phyloP scores from a whole-genome alignment of 2,888 invertebrate genomes.

The Siphlonurus alternatus region DNA sequence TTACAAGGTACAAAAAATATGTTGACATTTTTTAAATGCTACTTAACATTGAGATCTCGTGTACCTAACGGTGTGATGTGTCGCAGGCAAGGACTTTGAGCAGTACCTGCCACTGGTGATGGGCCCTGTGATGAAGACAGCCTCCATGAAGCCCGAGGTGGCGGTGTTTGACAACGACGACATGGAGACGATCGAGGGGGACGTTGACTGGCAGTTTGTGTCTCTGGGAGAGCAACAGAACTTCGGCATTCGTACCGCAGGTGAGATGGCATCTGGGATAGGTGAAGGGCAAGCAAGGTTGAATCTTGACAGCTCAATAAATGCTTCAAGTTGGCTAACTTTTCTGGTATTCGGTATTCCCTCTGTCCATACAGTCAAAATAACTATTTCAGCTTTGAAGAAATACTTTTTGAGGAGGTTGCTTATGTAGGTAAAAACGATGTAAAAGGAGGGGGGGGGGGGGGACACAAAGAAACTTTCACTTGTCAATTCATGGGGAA shows the following conservation, averaged over 20 bases:
- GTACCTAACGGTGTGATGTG: too few relatives aligned
- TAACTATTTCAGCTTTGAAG: too few relatives aligned
- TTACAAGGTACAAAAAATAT: too few relatives aligned
- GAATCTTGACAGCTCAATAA: not conserved
- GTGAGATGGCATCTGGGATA: constrained; percentile 24
- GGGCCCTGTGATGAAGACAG: constrained; percentile 83
- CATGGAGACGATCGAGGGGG: constrained; percentile 64
- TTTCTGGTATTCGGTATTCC: not conserved
- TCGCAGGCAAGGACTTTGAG: constrained; percentile 61
- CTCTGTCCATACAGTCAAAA: not conserved
- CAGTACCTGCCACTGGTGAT: constrained; percentile 90
- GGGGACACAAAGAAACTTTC: too few relatives aligned
- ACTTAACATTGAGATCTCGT: too few relatives aligned
- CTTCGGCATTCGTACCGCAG: constrained; percentile 85
- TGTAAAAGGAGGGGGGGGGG: too few relatives aligned
- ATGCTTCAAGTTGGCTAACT: not conserved
- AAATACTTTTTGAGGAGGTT: not conserved
- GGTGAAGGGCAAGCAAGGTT: not conserved
- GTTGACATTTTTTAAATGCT: too few relatives aligned
- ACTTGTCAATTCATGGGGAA: too few relatives aligned
- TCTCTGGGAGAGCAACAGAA: constrained; percentile 88
- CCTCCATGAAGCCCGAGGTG: constrained; percentile 85
- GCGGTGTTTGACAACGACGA: constrained; percentile 76
- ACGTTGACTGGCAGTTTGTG: constrained; percentile 88
- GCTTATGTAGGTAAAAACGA: too few relatives aligned